Evolutionary conservation across 2,797 vertebrate species (phyloP), one percentile per base, ranked within the genome.

Genomic region (Enteromius fasciolatus): DNA sequence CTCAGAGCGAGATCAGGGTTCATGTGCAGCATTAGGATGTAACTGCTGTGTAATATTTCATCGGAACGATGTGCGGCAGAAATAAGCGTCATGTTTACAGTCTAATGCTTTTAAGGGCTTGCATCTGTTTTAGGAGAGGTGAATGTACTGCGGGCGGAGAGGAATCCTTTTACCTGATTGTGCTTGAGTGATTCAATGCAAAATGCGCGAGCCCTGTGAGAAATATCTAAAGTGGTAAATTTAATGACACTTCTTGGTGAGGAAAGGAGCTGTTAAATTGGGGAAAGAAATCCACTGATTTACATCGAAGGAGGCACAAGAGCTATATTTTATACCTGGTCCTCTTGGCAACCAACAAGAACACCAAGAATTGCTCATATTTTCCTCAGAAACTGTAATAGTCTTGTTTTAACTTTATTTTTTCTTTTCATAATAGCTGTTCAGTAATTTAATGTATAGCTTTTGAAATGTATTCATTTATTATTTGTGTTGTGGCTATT

Each of bases 81-180:
- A 57, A 68, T 57, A 44, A 17, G 4, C 6, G 25, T 57, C 33
- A 8, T 69, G 80, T 73, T 66, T 66, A 82, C 72, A 64, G 5
- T 36, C 46, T 67, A 41, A 82, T 82, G 23, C 72, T 82, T 75
- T 67, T 57, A 67, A 67, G 23, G 46, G 36, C 72, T 57, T 76
- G 61, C 2, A 18, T 67, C 20, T 73, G 18, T 76, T 76, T 76
- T 61, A 61, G 59, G 17, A 78, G 76, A 33, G 28, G 12, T 75
- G 72, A 39, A n/a, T 50, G 31, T 69, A 17, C 10, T 52, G 8
- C n/a, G 25, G 7, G 12, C 14, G 9, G 31, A 17, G 15, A 25
- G 10, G n/a, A 81, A 73, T 5, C 57, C 39, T 80, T 33, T 44
- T 41, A 61, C 8, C 20, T n/a, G 41, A 74, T 61, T 39, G 28